Base-by-base conservation (phyloP, 2,888 invertebrate species). In the Scaptomyza flava region DNA sequence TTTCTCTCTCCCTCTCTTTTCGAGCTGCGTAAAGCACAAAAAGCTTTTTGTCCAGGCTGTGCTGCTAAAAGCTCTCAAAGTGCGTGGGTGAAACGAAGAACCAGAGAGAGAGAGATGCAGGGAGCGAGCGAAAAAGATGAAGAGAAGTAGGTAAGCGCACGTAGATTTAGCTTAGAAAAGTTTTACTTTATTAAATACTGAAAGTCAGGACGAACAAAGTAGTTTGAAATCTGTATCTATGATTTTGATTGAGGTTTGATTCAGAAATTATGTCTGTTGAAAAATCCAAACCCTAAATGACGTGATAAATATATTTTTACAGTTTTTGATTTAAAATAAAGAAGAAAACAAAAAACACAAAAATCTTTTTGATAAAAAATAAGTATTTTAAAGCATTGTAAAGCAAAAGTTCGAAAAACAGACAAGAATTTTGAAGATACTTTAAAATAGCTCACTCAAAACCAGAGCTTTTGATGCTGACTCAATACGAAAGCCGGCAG, bases 401-500 rank as follows among this genome's bases (percentile, higher is more conserved):
- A 27, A 27, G 27, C 27, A 27, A 27, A 27, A 27, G 27, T 27
- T 31, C 3, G 31, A 31, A 9, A 56, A 50, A 60, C 30, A 57
- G n/a, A 50, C 30, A 43, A 17, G 17, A 17, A 3, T 33, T 6
- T 17, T 23, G 23, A n/a, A n/a, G 2, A 38, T 41, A 12, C 14
- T 14, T 17, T 9, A 0, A 14, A 9, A 11, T 31, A 67, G 63
- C 58, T 62, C 73, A 73, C 86, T 86, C 80, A 57, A 73, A 23
- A 61, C 11, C 0, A 38, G 52, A 68, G 80, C 77, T 82, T 61
- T 53, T 14, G 59, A 41, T 45, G 63, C 54, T 60, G 45, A 45
- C 65, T 71, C 78, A 81, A 53, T 67, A 47, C 63, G 78, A 87
- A 85, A 80, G 88, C 84, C 84, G 84, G 84, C 88, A 84, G 88